Conservation (phyloP, 2,113 vertebrate genomes). For the Centrocercus urophasianus region DNA sequence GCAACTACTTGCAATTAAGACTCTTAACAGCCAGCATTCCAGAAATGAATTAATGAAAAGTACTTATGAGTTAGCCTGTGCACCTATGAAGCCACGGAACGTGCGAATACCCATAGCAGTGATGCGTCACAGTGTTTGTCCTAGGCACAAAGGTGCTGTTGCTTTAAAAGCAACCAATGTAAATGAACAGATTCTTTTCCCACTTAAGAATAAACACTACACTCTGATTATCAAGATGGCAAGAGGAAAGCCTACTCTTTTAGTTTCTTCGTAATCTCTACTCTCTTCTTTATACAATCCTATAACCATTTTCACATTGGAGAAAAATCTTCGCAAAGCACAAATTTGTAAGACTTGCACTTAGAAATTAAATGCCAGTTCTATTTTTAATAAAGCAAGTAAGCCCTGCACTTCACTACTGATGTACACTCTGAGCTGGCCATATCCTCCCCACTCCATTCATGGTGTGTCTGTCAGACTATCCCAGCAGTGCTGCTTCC, state of each 20-base stretch:
- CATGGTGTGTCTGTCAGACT: neutral
- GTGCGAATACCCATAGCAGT: neutral
- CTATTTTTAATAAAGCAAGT: neutral
- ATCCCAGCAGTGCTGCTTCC: neutral
- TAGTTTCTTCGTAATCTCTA: neutral
- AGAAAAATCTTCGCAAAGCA: neutral
- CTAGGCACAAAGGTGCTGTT: neutral
- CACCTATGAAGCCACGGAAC: neutral
- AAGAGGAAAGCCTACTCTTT: neutral
- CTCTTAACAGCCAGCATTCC: neutral
- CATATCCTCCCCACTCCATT: neutral
- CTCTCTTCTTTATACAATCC: neutral
- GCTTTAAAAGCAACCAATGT: neutral
- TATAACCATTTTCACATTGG: neutral
- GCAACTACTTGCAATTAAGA: neutral
- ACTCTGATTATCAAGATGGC: neutral
- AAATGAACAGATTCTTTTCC: neutral
- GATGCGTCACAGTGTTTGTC: neutral
- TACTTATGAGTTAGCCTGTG: neutral
- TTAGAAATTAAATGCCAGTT: neutral
- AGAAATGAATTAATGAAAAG: neutral
- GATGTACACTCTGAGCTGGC: neutral
- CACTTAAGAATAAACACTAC: neutral
- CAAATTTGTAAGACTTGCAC: neutral
- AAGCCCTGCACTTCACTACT: neutral